Base-by-base conservation (phyloP, 2,797 vertebrate genomes). In the Halcyon badia region DNA sequence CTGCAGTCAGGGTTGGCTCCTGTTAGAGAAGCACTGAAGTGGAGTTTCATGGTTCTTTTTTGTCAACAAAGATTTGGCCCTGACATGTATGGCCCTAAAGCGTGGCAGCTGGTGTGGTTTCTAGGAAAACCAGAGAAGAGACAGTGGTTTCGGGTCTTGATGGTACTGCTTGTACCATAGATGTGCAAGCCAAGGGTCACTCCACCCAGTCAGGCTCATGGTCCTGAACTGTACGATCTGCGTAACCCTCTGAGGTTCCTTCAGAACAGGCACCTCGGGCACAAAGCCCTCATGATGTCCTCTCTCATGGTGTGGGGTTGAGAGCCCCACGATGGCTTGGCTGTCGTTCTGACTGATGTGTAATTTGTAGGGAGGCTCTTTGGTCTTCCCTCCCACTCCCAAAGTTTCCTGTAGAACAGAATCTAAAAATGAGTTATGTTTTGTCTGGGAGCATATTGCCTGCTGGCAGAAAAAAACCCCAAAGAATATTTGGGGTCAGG, bases 161-260 rank as follows among this genome's bases (percentile, higher is more conserved):
- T 22, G 21, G 28, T 7, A 10, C 44, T 60, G 42, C n/a, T 26
- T 20, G 52, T 71, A 24, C 11, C 22, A 48, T 21, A 48, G 61
- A 6, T 0, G 1, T 28, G 65, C 15, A 39, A 70, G 42, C 60
- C 35, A 35, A 61, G 42, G 46, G n/a, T 70, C 25, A 3, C 7
- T 30, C 9, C 0, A 1, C 28, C 73, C 35, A 9, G 54, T 79
- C 35, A 9, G 58, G 54, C 25, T 72, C 2, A 2, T 0, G 1
- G 51, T 21, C 26, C 37, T 48, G 46, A 46, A 24, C 10, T 73
- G 42, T 20, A 30, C 58, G 9, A 10, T 16, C 18, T 37, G 5
- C 4, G 20, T n/a, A 6, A 3, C 19, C 13, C 15, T 48, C 18
- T 35, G 66, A 69, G 31, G 4, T 31, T 25, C 26, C 78, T 41